phyloP scores from a whole-genome alignment of 2,113 vertebrate species.

The Engraulis encrasicolus region DNA sequence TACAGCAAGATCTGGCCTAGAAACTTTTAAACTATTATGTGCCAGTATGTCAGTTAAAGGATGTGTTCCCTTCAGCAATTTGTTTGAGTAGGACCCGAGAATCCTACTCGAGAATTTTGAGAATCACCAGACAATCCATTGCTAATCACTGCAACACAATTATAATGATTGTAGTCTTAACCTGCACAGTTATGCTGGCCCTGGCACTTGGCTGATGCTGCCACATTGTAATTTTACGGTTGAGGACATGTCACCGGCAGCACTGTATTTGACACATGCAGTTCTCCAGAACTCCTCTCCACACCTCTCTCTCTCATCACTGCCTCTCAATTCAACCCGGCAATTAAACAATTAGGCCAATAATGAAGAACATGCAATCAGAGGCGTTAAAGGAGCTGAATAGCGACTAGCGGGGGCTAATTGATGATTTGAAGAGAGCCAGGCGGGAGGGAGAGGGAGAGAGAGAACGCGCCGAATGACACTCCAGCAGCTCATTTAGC shows the following conservation, averaged over 20 bases:
- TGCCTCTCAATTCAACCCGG: slow-evolving; percentile 54
- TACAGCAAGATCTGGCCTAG: background rate
- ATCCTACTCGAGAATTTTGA: too few relatives aligned
- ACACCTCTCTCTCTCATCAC: slow-evolving; percentile 20
- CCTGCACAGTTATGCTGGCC: background rate
- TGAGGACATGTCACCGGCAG: slow-evolving; percentile 12
- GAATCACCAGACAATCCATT: background rate
- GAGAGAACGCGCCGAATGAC: slow-evolving; percentile 12
- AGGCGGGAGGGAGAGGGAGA: too few relatives aligned
- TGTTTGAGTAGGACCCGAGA: background rate
- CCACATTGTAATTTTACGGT: background rate
- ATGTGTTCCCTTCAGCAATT: background rate
- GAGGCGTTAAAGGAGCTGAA: slow-evolving; percentile 65
- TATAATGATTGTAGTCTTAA: background rate
- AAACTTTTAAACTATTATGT: background rate
- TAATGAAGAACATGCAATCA: slow-evolving; percentile 74
- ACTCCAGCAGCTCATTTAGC: slow-evolving; percentile 19
- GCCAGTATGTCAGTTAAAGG: background rate
- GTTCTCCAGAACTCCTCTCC: slow-evolving; percentile 30
- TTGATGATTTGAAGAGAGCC: slow-evolving; percentile 61
- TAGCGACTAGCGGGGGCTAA: slow-evolving; percentile 48
- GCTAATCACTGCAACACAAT: background rate
- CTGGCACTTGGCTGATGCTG: background rate
- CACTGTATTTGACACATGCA: slow-evolving; percentile 8
- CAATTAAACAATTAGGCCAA: slow-evolving; percentile 76